phyloP scores from a whole-genome alignment of 2,797 vertebrate species.

The Acanthopagrus latus region DNA sequence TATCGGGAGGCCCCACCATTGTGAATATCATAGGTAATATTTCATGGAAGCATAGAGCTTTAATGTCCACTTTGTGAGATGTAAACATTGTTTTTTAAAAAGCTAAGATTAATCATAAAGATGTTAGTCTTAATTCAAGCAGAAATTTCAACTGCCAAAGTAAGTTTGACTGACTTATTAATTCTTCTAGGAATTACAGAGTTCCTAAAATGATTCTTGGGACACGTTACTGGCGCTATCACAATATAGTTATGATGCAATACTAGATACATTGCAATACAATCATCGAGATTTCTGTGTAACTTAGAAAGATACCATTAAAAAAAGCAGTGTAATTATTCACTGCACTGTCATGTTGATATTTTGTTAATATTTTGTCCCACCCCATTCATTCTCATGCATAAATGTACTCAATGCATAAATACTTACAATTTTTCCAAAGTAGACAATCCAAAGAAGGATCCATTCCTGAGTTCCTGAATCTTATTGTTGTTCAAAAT shows the following conservation, averaged over 20 bases:
- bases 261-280: too few species aligned
- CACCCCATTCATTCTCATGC: too few species aligned
- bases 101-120: neutral
- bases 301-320: too few species aligned
- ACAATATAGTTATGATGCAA: too few species aligned
- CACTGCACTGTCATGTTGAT: too few species aligned
- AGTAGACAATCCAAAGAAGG: slow-evolving; percentile 91
- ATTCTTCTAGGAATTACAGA: too few species aligned
- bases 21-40: neutral
- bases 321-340: too few species aligned
- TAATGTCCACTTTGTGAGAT: neutral
- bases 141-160: neutral
- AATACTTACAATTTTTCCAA: slow-evolving; percentile 96
- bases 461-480: slow-evolving; percentile 94
- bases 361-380: too few species aligned
- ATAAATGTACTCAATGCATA: neutral
- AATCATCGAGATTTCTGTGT: too few species aligned
- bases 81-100: neutral
- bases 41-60: neutral
- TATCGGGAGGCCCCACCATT: neutral
- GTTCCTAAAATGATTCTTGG: too few species aligned
- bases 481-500: slow-evolving; percentile 99
- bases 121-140: neutral
- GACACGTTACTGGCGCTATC: too few species aligned
- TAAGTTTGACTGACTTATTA: neutral